Evolutionary conservation across 64 coral and sea anemone species (phyloP).

Genomic region (Actinia tenebrosa): DNA sequence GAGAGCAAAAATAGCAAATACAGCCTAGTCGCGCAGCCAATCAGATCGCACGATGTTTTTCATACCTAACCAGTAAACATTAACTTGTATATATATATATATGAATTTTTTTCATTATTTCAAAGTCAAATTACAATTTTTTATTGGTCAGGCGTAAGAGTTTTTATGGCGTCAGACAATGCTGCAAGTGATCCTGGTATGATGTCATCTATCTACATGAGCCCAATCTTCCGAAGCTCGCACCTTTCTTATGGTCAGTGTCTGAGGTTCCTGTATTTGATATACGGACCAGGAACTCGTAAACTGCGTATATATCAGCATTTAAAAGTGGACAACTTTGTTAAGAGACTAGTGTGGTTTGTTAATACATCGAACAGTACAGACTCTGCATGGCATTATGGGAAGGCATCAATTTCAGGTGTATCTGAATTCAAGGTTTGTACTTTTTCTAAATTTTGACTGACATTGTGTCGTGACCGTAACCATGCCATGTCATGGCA

Average conservation of each 20-base stretch:
- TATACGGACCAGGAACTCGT: neutral
- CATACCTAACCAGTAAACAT: no score
- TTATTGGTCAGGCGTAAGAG: neutral
- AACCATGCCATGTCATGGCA: no score
- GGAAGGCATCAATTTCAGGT: neutral
- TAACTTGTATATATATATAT: no score
- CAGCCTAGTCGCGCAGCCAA: no score
- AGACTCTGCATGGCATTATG: neutral
- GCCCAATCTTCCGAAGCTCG: neutral
- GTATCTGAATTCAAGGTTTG: constrained; percentile 3
- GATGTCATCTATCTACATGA: neutral
- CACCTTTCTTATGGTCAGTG: neutral
- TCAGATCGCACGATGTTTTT: no score
- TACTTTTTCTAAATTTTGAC: neutral
- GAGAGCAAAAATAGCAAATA: no score
- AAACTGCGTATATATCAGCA: constrained; percentile 30
- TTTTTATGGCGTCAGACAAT: neutral
- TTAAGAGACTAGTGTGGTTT: constrained; percentile 32
- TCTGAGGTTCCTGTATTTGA: neutral
- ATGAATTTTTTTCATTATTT: no score
- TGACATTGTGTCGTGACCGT: no score
- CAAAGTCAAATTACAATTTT: no score
- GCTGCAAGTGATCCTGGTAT: neutral
- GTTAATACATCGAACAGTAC: neutral
- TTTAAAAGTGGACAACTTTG: neutral